Evolutionary conservation across 2,797 vertebrate species (phyloP), one percentile per base, ranked within the genome.

Genomic region (Alauda arvensis): DNA sequence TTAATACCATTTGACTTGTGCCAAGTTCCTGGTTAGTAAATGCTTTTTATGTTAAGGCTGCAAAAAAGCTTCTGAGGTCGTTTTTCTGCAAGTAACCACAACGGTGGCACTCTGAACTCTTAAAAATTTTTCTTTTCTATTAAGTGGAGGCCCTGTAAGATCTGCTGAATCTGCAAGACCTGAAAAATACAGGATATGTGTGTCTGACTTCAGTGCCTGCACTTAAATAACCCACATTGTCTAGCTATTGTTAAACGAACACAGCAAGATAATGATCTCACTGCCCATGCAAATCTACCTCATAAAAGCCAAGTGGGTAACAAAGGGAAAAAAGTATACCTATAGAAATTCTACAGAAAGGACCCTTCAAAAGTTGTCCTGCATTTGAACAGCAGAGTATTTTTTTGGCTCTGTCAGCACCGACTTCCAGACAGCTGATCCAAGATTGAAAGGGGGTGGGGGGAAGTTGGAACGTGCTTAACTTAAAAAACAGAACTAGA

Each of bases 191-290:
- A 97, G 95, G 97, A 97, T 96, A 95, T 96, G 95, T 96, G 92
- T 97, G 93, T 95, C 97, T 97, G 97, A 95, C 96, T 95, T 94
- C 85, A 78, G 87, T 91, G 92, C 93, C 94, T 97, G 95, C 96
- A 97, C 96, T 97, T 95, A 96, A 96, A 97, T 98, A 98, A 98
- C 98, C 97, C 96, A 96, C 91, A 94, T 97, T 98, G 95, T 97
- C 93, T 93, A 90, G 95, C 96, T 93, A 94, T 93, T 96, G 94
- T 97, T 94, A 90, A 97, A 97, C 92, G 96, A 81, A 80, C 71
- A 84, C 62, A 92, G 96, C 94, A 77, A 93, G 95, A 95, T 95
- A 92, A 95, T 94, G 96, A 88, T 87, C 90, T 96, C 95, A 95
- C 94, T 93, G 94, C 69, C 91, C 92, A 87, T 94, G 89, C 84